Evolutionary conservation across 2,888 invertebrate species (phyloP), one percentile per base, ranked within the genome.

Genomic region (Polymixis lichenea): DNA sequence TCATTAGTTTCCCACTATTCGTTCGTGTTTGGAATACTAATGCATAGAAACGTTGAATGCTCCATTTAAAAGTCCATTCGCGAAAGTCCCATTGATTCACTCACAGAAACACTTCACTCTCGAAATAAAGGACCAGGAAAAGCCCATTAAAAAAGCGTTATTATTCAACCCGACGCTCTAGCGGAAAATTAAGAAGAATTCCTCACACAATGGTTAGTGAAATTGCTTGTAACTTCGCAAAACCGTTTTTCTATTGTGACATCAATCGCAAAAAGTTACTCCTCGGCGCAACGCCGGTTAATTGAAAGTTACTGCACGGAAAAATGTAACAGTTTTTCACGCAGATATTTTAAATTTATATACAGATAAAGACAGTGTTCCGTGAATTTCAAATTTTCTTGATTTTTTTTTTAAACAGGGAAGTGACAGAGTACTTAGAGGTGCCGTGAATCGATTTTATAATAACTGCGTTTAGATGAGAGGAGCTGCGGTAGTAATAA

Each of bases 171-270:
- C 91, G 83, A 90, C 91, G 90, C 87, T 90, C 90, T 85, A 89
- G 90, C 94, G 94, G 94, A 94, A 95, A 95, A 95, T 95, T 95
- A 94, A 94, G 93, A 93, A 92, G 92, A 93, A 92, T 89, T 90
- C 89, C 89, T 85, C 90, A 90, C 90, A 93, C 93, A 93, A 93
- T 93, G 89, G 91, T 87, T 90, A 90, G 89, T 90, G 88, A 92
- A 92, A 92, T 92, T 91, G 90, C 89, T 91, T 87, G 91, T 90
- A 90, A 90, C 90, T 91, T 86, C 66, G 82, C 82, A 87, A 84
- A 87, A 88, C 81, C 83, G 84, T 88, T 89, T 92, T 89, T 86
- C 25, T 51, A 86, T 88, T 85, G 88, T 88, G 88, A 90, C 91
- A 90, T 91, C 89, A 87, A 92, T 92, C 89, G 88, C 83, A 78